Evolutionary conservation across 2,888 invertebrate species (phyloP).

Genomic region (Prionchulus punctatus): DNA sequence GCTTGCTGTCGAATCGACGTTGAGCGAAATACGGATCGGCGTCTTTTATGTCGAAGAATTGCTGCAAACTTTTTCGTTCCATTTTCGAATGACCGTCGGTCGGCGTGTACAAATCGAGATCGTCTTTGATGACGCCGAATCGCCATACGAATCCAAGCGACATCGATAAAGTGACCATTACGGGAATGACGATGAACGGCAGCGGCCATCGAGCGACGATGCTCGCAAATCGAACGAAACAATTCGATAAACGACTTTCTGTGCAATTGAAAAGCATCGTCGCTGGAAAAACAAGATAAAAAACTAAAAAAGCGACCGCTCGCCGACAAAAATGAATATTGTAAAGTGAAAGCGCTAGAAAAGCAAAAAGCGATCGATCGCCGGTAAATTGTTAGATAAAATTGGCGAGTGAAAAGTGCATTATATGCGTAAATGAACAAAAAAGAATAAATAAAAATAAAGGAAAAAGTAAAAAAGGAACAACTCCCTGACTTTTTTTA

Average conservation of each 20-base stretch:
- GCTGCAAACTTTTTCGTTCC: constrained; percentile 22
- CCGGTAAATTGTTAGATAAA: too few species aligned
- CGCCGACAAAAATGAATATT: too few species aligned
- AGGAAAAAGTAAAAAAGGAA: too few species aligned
- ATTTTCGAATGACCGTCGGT: constrained; percentile 24
- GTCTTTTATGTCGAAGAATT: constrained; percentile 28
- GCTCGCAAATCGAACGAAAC: constrained; percentile 2
- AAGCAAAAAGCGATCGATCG: too few species aligned
- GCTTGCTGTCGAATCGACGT: constrained; percentile 25
- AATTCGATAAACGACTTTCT: not conserved
- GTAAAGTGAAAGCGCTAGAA: too few species aligned
- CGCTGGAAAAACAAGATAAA: too few species aligned
- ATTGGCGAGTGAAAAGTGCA: too few species aligned
- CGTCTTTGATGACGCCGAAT: constrained; percentile 25
- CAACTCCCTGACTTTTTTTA: too few species aligned
- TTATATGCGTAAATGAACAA: too few species aligned
- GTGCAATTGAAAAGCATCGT: too few species aligned
- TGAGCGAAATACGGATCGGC: constrained; percentile 29
- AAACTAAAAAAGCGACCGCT: too few species aligned
- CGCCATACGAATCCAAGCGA: constrained; percentile 21
- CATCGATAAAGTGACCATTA: constrained; percentile 19
- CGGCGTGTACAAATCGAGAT: constrained; percentile 28
- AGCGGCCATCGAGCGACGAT: constrained; percentile 14
- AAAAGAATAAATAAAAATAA: too few species aligned
- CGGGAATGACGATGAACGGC: constrained; percentile 24